Evolutionary conservation across 2,888 invertebrate species (phyloP).

Genomic region (Myopa testacea): DNA sequence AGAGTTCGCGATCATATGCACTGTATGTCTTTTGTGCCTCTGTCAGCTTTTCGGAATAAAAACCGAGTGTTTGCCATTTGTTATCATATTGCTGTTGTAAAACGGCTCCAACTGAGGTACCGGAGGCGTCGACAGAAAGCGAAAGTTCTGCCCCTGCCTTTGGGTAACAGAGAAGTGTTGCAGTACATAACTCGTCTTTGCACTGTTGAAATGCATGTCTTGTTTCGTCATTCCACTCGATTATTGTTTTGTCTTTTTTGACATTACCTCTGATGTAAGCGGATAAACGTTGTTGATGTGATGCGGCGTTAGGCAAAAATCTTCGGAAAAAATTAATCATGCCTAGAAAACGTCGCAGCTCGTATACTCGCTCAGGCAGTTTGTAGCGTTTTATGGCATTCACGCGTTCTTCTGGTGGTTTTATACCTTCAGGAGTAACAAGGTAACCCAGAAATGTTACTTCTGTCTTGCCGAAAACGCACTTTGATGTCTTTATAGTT

Average conservation of each 20-base stretch:
- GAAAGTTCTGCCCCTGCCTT: conserved; percentile 34
- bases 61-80: conserved; percentile 39
- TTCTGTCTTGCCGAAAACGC: conserved; percentile 38
- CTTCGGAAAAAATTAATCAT: conserved; percentile 47
- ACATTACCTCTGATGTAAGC: conserved; percentile 12
- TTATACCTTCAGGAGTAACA: conserved; percentile 39
- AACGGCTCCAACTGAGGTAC: conserved; percentile 38
- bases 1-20: conserved; percentile 42
- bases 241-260: conserved; percentile 40
- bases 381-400: conserved; percentile 42
- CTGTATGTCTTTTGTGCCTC: conserved; percentile 40
- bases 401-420: conserved; percentile 41
- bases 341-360: conserved; percentile 48
- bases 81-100: conserved; percentile 29
- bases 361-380: conserved; percentile 43
- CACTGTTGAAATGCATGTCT: conserved; percentile 36
- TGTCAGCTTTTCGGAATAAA: conserved; percentile 39
- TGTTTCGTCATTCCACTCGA: conserved; percentile 32
- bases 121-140: conserved; percentile 43
- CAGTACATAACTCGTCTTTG: conserved; percentile 33
- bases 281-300: conserved; percentile 34
- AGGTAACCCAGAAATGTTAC: conserved; percentile 45
- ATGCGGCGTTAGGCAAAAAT: conserved; percentile 41
- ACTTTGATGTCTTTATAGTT: conserved; percentile 48
- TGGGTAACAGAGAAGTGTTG: conserved; percentile 36